These are phyloP conservation scores for Cyclura pinguis DNA, from an alignment of 2,797 vertebrate genomes.

Conservation along the genomic window DNA sequence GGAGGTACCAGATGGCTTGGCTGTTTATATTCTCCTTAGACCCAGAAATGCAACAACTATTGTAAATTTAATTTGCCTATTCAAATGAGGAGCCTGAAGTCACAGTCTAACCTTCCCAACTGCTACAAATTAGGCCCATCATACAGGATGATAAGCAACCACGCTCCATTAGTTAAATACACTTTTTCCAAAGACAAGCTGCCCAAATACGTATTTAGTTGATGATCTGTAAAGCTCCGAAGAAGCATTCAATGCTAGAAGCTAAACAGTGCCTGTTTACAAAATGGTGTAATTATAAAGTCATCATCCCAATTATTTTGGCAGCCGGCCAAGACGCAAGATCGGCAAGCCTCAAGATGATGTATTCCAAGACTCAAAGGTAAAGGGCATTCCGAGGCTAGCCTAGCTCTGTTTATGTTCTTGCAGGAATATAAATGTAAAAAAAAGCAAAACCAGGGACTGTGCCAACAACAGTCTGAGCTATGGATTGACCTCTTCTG, in stretches of 20 bases:
- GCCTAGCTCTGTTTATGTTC: constrained; percentile 41
- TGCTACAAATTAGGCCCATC: constrained; percentile 53
- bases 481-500: constrained; percentile 61
- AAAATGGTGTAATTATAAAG: constrained; percentile 75
- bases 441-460: constrained; percentile 20
- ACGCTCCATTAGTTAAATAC: constrained; percentile 50
- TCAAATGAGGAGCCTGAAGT: constrained; percentile 12
- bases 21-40: neutral
- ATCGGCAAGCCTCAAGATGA: constrained; percentile 50
- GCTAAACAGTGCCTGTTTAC: constrained; percentile 75
- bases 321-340: constrained; percentile 46
- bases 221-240: constrained; percentile 66
- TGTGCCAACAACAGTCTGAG: constrained; percentile 44
- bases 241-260: constrained; percentile 70
- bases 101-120: neutral
- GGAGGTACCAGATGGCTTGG: neutral
- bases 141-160: constrained; percentile 53
- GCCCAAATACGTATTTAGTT: constrained; percentile 71
- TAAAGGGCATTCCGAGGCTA: constrained; percentile 1
- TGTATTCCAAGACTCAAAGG: constrained; percentile 47
- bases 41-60: neutral
- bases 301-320: constrained; percentile 67
- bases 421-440: constrained; percentile 30
- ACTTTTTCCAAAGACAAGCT: constrained; percentile 64
- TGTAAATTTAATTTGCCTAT: rapidly evolving